Conservation (phyloP, 2,888 invertebrate genomes). For the Ditula angustiorana region DNA sequence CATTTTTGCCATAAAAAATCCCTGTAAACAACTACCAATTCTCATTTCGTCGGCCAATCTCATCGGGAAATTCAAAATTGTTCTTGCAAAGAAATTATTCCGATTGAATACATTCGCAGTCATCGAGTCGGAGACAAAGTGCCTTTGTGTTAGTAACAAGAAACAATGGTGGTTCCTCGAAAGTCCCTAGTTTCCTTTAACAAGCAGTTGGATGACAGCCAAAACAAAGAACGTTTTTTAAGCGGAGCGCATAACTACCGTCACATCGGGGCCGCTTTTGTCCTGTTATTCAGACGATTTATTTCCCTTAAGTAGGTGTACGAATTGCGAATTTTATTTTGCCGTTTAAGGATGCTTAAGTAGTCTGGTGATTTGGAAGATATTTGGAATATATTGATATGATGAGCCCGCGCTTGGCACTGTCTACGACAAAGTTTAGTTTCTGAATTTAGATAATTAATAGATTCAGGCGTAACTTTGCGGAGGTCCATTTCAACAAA, state of each 20-base stretch:
- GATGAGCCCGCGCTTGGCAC: not conserved
- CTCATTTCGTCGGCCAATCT: conserved; percentile 7
- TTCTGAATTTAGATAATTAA: too few species aligned
- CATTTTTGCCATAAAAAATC: not conserved
- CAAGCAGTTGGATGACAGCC: conserved; percentile 79
- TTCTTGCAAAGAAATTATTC: conserved; percentile 37
- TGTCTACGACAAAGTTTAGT: not conserved
- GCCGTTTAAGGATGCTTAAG: conserved; percentile 5
- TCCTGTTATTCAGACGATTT: conserved; percentile 34
- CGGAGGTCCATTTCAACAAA: too few species aligned
- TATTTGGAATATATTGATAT: not conserved
- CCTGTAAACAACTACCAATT: not conserved
- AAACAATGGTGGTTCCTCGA: conserved; percentile 68
- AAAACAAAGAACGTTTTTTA: conserved; percentile 70
- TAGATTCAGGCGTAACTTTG: too few species aligned
- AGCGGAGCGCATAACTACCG: conserved; percentile 52
- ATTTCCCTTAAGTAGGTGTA: conserved; percentile 34
- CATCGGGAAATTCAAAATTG: conserved; percentile 21
- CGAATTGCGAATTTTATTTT: conserved; percentile 22
- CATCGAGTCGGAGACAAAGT: conserved; percentile 48
- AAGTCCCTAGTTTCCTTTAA: conserved; percentile 76
- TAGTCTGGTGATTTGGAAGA: conserved; percentile 2
- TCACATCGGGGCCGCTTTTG: conserved; percentile 36
- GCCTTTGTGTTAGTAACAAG: conserved; percentile 65
- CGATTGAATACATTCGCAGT: conserved; percentile 44